A percentile compares a stretch with the other conserved stretches of the same genome.
These are phyloP conservation scores for Ondatra zibethicus DNA, from an alignment of 2,113 vertebrate genomes.

Conservation along the genomic window DNA sequence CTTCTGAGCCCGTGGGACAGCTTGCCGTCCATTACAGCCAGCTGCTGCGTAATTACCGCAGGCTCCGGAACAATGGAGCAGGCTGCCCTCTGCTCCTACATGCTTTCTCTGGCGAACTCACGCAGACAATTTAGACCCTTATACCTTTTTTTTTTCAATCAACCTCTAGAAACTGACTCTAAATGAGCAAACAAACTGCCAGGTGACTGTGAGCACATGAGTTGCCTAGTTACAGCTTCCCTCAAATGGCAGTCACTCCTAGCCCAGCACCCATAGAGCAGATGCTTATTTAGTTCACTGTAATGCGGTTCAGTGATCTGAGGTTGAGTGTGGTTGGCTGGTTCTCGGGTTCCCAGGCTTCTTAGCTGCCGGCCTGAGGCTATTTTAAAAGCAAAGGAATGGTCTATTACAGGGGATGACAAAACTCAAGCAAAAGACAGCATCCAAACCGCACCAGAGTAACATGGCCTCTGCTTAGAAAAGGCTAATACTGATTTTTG, in stretches of 20 bases:
- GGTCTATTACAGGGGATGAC: background rate
- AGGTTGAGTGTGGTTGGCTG: background rate
- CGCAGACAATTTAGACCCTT: background rate
- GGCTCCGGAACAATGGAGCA: background rate
- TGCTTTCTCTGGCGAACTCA: background rate
- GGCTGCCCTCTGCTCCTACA: background rate
- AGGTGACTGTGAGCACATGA: background rate
- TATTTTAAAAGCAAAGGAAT: constrained; percentile 16
- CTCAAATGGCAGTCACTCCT: background rate
- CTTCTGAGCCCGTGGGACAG: background rate
- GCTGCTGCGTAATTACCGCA: background rate
- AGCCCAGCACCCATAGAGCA: background rate
- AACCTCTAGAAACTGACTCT: background rate
- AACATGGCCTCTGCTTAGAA: background rate
- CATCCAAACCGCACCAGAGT: background rate
- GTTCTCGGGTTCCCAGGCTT: background rate
- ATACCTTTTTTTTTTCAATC: background rate
- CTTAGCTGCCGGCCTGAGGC: background rate
- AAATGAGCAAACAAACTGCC: background rate
- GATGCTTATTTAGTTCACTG: background rate
- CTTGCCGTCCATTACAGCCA: background rate
- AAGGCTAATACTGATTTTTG: background rate
- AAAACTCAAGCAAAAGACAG: background rate
- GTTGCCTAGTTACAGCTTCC: background rate
- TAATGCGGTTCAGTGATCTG: background rate